Percentiles rank a stretch among this genome's conserved stretches.
Conservation (phyloP, 2,888 invertebrate genomes). For the Deilephila elpenor region DNA sequence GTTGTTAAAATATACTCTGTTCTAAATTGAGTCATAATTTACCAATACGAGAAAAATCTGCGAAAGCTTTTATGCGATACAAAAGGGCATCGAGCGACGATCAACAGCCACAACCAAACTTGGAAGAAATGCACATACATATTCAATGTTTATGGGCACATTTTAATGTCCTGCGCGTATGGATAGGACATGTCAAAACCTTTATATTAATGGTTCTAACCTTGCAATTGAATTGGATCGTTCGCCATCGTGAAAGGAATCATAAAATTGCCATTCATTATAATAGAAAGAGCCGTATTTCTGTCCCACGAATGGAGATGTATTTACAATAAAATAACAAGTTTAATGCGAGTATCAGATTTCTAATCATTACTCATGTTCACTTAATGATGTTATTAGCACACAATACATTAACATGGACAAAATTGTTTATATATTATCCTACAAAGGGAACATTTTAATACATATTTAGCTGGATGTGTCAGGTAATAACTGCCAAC, state of each 20-base stretch:
- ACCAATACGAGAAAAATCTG: not conserved
- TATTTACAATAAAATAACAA: constrained; percentile 5
- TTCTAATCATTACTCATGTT: not conserved
- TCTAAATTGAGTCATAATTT: not conserved
- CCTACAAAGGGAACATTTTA: too few relatives aligned
- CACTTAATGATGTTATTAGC: not conserved
- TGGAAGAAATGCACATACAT: not conserved
- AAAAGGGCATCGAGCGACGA: not conserved
- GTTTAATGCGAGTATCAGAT: not conserved
- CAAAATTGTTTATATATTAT: not conserved
- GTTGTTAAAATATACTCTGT: too few relatives aligned
- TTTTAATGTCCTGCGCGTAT: not conserved
- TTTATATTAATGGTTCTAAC: not conserved
- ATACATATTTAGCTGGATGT: too few relatives aligned
- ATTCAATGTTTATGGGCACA: constrained; percentile 1
- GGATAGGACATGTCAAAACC: not conserved
- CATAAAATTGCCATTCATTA: constrained; percentile 20
- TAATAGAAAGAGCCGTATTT: constrained; percentile 18
- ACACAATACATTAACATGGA: too few relatives aligned
- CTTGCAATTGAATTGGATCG: constrained; percentile 22
- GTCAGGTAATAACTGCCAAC: too few relatives aligned
- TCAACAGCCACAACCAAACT: not conserved
- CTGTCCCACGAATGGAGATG: constrained; percentile 15
- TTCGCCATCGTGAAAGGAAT: not conserved
- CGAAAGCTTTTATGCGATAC: not conserved